Evolutionary conservation across 2,113 vertebrate species (phyloP).

Genomic region (Mystacornis crossleyi): DNA sequence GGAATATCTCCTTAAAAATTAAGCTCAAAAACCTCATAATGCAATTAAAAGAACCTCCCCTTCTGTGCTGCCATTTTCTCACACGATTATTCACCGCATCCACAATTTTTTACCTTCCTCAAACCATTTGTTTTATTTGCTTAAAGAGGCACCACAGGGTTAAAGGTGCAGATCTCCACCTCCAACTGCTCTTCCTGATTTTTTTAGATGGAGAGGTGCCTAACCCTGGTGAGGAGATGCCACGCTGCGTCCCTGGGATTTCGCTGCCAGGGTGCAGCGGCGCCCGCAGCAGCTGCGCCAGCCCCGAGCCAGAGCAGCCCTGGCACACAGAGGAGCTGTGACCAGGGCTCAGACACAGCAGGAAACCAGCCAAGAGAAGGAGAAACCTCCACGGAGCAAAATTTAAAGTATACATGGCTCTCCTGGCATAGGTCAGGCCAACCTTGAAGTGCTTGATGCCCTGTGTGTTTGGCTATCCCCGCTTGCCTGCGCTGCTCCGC

Average conservation of each 20-base stretch:
- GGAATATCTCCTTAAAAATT: neutral
- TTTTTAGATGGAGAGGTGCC: neutral
- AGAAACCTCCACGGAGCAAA: neutral
- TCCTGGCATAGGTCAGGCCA: neutral
- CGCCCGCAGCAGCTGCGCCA: neutral
- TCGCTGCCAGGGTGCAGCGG: neutral
- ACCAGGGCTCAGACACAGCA: neutral
- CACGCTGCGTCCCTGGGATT: neutral
- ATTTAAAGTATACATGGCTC: neutral
- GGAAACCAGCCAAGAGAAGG: neutral
- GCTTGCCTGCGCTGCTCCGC: neutral
- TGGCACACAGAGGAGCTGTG: neutral
- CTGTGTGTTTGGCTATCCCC: neutral
- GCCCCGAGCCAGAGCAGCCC: neutral
- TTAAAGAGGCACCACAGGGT: neutral
- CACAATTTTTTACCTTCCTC: neutral
- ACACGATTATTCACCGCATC: rapidly evolving
- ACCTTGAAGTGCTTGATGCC: neutral
- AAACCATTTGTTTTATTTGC: neutral
- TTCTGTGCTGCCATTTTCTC: neutral
- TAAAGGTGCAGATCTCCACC: neutral
- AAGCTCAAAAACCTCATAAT: neutral
- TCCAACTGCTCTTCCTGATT: neutral
- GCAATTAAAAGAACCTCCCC: neutral
- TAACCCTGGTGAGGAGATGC: constrained; percentile 12